Base-by-base conservation (phyloP, 1,140 invertebrate genomes). In the Zaprionus camerounensis region DNA sequence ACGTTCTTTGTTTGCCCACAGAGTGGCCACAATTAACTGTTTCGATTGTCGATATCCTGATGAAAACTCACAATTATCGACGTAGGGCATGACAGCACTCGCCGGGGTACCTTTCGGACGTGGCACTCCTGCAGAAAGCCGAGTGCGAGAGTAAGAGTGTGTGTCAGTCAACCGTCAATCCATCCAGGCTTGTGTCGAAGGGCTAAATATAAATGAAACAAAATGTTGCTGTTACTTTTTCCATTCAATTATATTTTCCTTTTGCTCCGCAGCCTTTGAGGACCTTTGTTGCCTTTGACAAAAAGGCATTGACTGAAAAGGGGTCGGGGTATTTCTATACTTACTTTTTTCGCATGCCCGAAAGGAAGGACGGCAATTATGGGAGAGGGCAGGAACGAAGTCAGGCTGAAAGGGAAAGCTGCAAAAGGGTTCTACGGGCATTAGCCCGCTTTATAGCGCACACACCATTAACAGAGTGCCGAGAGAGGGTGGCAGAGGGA, bases 381-480 rank as follows among this genome's bases (percentile, higher is more conserved):
- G 57, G 62, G 49, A 28, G 31, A 36, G 51, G 11, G 36, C 15
- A 56, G 36, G 31, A 44, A 17, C 31, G 24, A 57, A 46, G 56
- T 31, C 22, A 17, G 26, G 49, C 20, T 20, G 38, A 59, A 34
- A 53, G 51, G 51, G 46, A 66, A 38, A 53, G 28, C 36, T 44
- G 56, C 24, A 70, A 75, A 75, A 69, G 76, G 71, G 64, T 70
- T 78, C 76, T 64, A 65, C 31, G 55, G 65, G 71, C 71, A 78
- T 78, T 75, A 78, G 76, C 61, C 76, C 58, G 76, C 71, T 64
- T 78, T 78, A 78, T 78, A 69, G 71, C 71, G 66, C 44, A 78
- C 71, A 78, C 76, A 78, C 75, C 75, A 78, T 78, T 78, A 78
- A 65, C 57, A 71, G 57, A 75, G 65, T 68, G 64, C 51, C 71